Percentiles rank a stretch among this genome's conserved stretches.
Conservation (phyloP, 2,797 vertebrate species). For the Philypnodon macrostomus region DNA sequence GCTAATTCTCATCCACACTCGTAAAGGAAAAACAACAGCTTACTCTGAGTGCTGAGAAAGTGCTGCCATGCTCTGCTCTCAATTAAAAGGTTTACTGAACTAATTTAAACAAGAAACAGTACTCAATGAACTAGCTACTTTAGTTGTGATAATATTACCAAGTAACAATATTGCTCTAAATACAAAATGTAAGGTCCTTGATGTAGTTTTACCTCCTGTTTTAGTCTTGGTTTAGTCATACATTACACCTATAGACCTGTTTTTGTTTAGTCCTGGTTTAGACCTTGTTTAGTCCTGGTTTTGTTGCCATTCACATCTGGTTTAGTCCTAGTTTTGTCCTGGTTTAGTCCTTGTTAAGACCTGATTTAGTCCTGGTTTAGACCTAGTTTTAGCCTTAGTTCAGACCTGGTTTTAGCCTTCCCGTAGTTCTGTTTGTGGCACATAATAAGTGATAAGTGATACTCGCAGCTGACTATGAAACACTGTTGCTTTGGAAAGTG, state of each 20-base stretch:
- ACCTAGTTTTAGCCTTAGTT: too few species aligned
- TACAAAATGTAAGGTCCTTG: too few species aligned
- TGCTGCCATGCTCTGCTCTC: slow-evolving; percentile 23
- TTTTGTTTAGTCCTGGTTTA: too few species aligned
- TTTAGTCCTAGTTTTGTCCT: too few species aligned
- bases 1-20: slow-evolving; percentile 30
- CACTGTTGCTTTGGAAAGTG: not conserved
- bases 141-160: slow-evolving; percentile 4
- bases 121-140: slow-evolving; percentile 26
- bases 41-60: slow-evolving; percentile 33
- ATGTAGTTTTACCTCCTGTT: too few species aligned
- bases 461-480: not conserved
- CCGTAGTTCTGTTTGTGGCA: not conserved
- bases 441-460: not conserved
- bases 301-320: too few species aligned
- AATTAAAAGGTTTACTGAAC: slow-evolving; percentile 20
- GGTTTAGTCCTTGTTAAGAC: too few species aligned
- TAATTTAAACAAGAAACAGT: slow-evolving; percentile 11
- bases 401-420: too few species aligned
- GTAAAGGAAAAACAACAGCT: slow-evolving; percentile 40
- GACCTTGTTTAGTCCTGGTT: too few species aligned
- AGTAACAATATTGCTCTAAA: slow-evolving; percentile 6
- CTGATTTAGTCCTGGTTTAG: too few species aligned
- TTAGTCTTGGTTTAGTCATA: too few species aligned
- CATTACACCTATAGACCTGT: too few species aligned